Base-by-base conservation (phyloP, 2,888 invertebrate genomes). In the Sericinus montela region DNA sequence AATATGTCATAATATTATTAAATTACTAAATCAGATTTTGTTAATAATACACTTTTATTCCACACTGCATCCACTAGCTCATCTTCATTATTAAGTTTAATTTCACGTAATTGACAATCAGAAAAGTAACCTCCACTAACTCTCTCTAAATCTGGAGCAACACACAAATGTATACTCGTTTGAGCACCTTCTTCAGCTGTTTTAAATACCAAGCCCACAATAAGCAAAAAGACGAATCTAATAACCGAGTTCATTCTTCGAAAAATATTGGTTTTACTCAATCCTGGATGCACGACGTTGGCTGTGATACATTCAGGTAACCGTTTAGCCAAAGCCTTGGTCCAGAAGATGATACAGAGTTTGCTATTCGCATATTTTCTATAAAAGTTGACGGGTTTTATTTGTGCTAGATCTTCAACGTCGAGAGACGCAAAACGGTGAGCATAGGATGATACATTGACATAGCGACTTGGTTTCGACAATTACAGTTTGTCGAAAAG, bases 231-330 rank as follows among this genome's bases (percentile, higher is more conserved):
- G n/a, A 91, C 77, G 13, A 89, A 91, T 1, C 91, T 71, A 0
- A 30, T 0, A 1, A 45, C 4, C 0, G 53, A 40, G 0, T 91
- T 91, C 9, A 91, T 75, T 59, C 89, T 93, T 29, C 92, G 88
- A 91, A 93, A 95, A 43, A 95, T 95, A 16, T 93, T 93, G 0
- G 94, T 94, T 68, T 93, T 92, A 30, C 96, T 93, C 71, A 94
- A 81, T 9, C 97, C 97, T 0, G 97, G 97, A 79, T 97, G 96
- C 42, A 96, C 75, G 56, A 92, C 93, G 68, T 97, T 97, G 0
- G 91, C 94, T 0, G 94, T 94, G 0, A 96, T 92, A 3, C 92
- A 92, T 8, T 61, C 59, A 1, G 82, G 76, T 1, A 89, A 53
- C 19, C 71, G 64, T 32, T 74, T 79, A 0, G 78, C 74, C 10